Evolutionary conservation across 2,888 invertebrate species (phyloP), one percentile per base, ranked within the genome.

Genomic region (Phasia obesa): DNA sequence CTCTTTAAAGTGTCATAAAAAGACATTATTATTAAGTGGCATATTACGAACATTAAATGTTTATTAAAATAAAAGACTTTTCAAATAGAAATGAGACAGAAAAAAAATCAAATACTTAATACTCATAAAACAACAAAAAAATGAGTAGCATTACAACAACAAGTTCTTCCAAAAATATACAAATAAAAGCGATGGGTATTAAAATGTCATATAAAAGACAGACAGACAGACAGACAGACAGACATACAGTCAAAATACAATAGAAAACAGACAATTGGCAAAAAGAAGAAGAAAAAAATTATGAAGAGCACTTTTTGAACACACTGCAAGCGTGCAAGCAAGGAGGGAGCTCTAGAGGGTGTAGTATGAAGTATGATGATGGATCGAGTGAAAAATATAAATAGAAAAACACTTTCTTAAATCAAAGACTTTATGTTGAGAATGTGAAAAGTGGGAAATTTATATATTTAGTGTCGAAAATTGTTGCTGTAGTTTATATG

Each of bases 1-100:
- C 75, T 75, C 55, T 79, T 83, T 76, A 79, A 79, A 83, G 79
- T 83, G 83, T 79, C 79, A 79, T 83, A 83, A 83, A 83, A 74
- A 59, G 59, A 62, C 79, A 79, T 83, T 57, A 83, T 83, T 75
- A 83, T 79, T 83, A 79, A 83, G 83, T 83, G 79, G 75, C 75
- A 83, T 76, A 79, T 83, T 83, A 75, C 71, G 75, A 75, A 79
- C 75, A 83, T 79, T 76, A 76, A 79, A 79, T 79, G 79, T 67
- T 67, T 79, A 74, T 67, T 79, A 71, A 77, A 77, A 73, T 60
- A 71, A 77, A 77, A 73, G 60, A 69, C 60, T 81, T 75, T 35
- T 47, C 55, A 38, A 49, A 62, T 59, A 49, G 73, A 65, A 59
- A 64, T 27, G 21, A 65, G n/a, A 57, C 19, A 23, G 42, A 19